phyloP scores from a whole-genome alignment of 2,113 vertebrate species.

The Apteryx owenii region DNA sequence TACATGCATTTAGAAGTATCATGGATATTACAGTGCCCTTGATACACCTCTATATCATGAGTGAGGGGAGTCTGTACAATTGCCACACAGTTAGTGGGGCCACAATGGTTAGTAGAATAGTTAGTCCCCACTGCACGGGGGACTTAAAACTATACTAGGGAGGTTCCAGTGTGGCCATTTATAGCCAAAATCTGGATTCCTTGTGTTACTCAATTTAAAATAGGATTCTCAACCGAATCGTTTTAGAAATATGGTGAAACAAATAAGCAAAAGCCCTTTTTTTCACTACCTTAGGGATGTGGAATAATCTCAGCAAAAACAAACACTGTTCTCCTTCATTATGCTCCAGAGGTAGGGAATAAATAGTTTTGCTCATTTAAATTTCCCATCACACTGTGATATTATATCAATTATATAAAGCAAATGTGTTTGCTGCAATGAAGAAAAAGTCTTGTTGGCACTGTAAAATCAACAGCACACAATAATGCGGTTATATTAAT shows the following conservation, averaged over 20 bases:
- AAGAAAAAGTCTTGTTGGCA: background rate
- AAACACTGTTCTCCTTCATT: background rate
- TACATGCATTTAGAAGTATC: background rate
- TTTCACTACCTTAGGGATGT: background rate
- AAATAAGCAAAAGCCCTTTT: background rate
- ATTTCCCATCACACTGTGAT: background rate
- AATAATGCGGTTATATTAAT: background rate
- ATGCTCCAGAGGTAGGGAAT: background rate
- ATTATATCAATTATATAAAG: background rate
- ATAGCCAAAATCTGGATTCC: background rate
- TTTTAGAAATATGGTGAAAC: background rate
- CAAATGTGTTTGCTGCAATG: background rate
- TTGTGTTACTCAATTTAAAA: background rate
- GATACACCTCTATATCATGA: background rate
- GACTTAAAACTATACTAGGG: background rate
- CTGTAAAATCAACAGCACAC: background rate
- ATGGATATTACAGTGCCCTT: background rate
- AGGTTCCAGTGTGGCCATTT: background rate
- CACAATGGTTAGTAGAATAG: background rate
- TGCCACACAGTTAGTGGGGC: background rate
- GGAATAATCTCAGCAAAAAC: background rate
- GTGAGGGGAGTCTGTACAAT: background rate
- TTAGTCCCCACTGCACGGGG: background rate
- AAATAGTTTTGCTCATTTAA: background rate
- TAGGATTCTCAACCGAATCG: background rate